A percentile compares a stretch with the other conserved stretches of the same genome.
Evolutionary conservation across 1,140 invertebrate genomes (phyloP).

Genomic region (Nasonia longicornis): DNA sequence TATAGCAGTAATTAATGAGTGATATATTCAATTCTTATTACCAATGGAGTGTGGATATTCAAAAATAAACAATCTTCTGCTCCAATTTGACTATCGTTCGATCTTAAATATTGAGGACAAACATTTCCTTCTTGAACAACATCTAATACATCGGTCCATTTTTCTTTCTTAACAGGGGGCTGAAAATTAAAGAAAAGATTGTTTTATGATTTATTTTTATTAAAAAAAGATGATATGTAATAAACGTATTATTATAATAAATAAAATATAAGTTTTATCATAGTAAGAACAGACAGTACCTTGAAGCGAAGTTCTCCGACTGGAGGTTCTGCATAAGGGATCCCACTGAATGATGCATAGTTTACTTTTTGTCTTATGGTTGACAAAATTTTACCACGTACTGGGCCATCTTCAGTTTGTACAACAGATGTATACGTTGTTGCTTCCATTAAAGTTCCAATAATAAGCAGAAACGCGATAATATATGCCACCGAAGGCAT

Average conservation of each 20-base stretch:
- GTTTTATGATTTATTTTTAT: too few species aligned
- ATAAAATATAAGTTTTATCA: not conserved
- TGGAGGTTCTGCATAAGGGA: constrained; percentile 56
- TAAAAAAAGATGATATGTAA: too few species aligned
- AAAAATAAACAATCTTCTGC: constrained; percentile 61
- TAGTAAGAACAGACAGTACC: constrained; percentile 32
- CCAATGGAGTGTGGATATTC: constrained; percentile 61
- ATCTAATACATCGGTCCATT: constrained; percentile 47
- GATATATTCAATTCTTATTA: constrained; percentile 31
- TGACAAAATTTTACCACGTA: not conserved
- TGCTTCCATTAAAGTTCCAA: too few species aligned
- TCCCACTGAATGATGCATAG: constrained; percentile 56
- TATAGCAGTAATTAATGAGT: not conserved
- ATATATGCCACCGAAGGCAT: too few species aligned
- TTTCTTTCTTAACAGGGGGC: constrained; percentile 44
- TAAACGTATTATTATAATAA: not conserved
- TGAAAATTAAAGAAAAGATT: constrained; percentile 8
- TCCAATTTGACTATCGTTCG: constrained; percentile 38
- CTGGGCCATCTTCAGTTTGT: not conserved
- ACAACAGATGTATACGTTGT: not conserved
- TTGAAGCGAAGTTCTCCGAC: constrained; percentile 50
- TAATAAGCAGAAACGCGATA: too few species aligned
- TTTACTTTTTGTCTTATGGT: not conserved
- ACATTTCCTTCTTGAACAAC: constrained; percentile 41
- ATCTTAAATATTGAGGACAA: constrained; percentile 46